Base-by-base conservation (phyloP, 1,140 invertebrate species). In the Chionoecetes opilio region DNA sequence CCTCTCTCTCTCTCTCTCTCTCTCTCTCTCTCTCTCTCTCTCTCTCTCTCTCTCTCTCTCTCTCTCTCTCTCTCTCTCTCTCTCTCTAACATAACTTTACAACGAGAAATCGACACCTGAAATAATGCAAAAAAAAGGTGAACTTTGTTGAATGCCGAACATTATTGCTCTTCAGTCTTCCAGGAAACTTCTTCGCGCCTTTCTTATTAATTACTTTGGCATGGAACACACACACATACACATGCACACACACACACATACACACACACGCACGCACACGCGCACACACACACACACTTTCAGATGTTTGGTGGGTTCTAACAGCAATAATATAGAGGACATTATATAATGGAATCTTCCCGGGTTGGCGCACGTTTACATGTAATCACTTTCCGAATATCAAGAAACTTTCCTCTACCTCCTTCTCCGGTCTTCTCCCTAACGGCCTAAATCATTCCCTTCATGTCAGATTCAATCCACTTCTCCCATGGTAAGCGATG, bases 391-490 rank as follows among this genome's bases (percentile, higher is more conserved):
- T 53, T 17, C 46, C 46, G 21, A 53, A 9, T 9, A 53, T 53
- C 46, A 53, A 53, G 46, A 53, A 53, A 53, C 46, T n/a, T 75
- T 75, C 63, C 63, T 75, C 63, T n/a, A 21, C 1, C 63, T 75
- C n/a, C 63, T 75, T 21, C 26, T n/a, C 63, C 63, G 11, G 26
- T 26, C 63, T 75, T 26, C 63, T n/a, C 63, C 63, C 26, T 21
- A 6, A 14, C 53, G 8, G 8, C 6, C 53, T 75, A 75, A 75
- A 75, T 75, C 63, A 75, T 75, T 75, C 63, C 63, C 63, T 75
- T 75, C 63, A n/a, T 75, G 63, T 75, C 63, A 26, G 63, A 75
- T 75, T 75, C 63, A 75, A 75, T 75, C 63, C 63, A 75, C 63
- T n/a, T 75, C 63, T 21, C 63, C n/a, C 63, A 21, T 75, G n/a